Conservation (phyloP, 2,113 vertebrate species). For the Paracanthobrama guichenoti region DNA sequence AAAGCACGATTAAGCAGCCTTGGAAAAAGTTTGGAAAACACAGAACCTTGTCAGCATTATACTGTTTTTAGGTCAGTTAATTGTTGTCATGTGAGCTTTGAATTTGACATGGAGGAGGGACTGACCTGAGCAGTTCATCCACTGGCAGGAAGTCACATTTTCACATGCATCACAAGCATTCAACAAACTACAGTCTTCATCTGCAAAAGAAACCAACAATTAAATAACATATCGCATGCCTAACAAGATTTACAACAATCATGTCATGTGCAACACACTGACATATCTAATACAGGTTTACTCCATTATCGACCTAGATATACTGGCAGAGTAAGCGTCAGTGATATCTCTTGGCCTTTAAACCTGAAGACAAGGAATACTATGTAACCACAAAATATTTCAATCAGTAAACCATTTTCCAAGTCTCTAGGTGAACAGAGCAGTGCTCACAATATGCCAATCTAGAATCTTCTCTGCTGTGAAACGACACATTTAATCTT, state of each 20-base stretch:
- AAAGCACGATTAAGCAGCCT: too few relatives aligned
- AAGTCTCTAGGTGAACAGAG: background rate
- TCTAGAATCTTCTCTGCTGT: background rate
- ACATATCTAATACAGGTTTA: background rate
- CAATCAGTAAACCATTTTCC: background rate
- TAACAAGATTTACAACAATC: background rate
- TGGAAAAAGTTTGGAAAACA: too few relatives aligned
- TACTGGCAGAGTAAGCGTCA: background rate
- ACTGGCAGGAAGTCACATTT: slow-evolving; percentile 42
- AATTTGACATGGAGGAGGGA: slow-evolving; percentile 57
- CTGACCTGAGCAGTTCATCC: slow-evolving; percentile 72
- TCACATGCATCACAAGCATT: slow-evolving; percentile 48
- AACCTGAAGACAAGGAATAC: background rate
- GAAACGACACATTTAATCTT: background rate
- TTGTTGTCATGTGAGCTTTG: slow-evolving; percentile 1
- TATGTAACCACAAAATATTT: background rate
- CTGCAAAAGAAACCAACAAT: slow-evolving; percentile 55
- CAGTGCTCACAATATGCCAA: background rate
- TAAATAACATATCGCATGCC: background rate
- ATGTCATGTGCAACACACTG: background rate
- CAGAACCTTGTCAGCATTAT: background rate
- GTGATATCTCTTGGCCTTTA: background rate
- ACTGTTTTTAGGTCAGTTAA: background rate
- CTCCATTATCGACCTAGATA: background rate
- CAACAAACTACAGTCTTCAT: background rate